These are phyloP conservation scores for Limnephilus marmoratus DNA, from an alignment of 2,888 invertebrate genomes.

Conservation along the genomic window DNA sequence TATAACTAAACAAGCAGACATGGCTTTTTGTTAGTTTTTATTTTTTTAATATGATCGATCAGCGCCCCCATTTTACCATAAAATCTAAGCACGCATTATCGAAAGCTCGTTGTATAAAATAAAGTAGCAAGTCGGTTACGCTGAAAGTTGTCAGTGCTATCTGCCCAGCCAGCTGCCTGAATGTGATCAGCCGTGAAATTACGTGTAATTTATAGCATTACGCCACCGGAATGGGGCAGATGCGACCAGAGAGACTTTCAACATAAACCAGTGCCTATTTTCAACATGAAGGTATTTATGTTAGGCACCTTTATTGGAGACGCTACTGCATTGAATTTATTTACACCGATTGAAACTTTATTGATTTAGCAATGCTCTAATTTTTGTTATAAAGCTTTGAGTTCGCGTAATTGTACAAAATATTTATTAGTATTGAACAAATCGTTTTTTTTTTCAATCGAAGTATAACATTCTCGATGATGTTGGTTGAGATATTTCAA, in stretches of 20 bases:
- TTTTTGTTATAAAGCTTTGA: not conserved
- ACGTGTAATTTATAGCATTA: conserved; percentile 59
- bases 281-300: not conserved
- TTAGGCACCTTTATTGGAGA: not conserved
- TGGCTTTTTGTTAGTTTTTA: not conserved
- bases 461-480: no score
- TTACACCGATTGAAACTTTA: not conserved
- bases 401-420: not conserved
- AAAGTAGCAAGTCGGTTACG: not conserved
- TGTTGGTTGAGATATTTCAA: no score
- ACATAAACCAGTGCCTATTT: not conserved
- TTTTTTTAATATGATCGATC: not conserved
- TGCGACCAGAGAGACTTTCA: conserved; percentile 49
- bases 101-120: not conserved
- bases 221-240: conserved; percentile 52
- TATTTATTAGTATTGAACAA: no score
- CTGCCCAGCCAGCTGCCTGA: conserved; percentile 57
- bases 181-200: conserved; percentile 64
- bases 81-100: not conserved
- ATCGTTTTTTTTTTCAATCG: no score
- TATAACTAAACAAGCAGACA: no score
- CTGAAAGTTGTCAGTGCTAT: conserved; percentile 42
- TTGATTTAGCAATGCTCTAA: not conserved
- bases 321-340: not conserved
- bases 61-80: not conserved